Evolutionary conservation across 2,888 invertebrate species (phyloP).

Genomic region (Frankliniella fusca): DNA sequence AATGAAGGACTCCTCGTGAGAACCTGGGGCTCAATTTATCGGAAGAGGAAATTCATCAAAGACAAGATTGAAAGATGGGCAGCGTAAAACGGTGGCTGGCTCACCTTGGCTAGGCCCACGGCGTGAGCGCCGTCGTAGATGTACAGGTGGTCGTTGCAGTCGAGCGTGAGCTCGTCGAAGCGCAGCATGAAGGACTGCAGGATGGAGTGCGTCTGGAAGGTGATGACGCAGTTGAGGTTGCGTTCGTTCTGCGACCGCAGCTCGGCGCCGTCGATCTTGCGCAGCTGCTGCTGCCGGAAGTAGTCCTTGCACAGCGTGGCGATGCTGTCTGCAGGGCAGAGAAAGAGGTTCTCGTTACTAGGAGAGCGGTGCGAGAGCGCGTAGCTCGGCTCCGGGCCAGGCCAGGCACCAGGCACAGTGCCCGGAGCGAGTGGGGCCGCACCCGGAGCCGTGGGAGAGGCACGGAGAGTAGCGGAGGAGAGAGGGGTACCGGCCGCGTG

Average conservation of each 20-base stretch:
- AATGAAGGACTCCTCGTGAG: too few relatives aligned
- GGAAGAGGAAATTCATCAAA: too few relatives aligned
- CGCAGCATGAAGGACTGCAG: constrained; percentile 90
- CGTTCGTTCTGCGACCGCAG: constrained; percentile 86
- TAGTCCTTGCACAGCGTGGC: constrained; percentile 79
- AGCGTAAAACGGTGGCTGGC: constrained; percentile 35
- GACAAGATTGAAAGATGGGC: too few relatives aligned
- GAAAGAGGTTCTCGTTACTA: not conserved
- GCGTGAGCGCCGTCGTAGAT: constrained; percentile 91
- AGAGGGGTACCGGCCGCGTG: too few relatives aligned
- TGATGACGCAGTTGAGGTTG: constrained; percentile 86
- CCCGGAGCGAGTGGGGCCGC: too few relatives aligned
- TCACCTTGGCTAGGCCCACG: constrained; percentile 81
- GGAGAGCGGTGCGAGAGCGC: too few relatives aligned
- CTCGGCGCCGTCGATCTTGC: constrained; percentile 87
- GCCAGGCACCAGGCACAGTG: too few relatives aligned
- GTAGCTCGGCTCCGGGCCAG: too few relatives aligned
- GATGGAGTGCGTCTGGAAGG: constrained; percentile 91
- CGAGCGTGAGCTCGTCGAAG: constrained; percentile 85
- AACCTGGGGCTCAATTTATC: too few relatives aligned
- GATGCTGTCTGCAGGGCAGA: not conserved
- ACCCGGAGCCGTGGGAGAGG: too few relatives aligned
- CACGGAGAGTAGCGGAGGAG: too few relatives aligned
- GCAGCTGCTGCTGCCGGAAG: constrained; percentile 80
- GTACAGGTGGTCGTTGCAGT: constrained; percentile 90